These are phyloP conservation scores for Phyllotis vaccarum DNA, from an alignment of 2,797 vertebrate species.

Conservation along the genomic window DNA sequence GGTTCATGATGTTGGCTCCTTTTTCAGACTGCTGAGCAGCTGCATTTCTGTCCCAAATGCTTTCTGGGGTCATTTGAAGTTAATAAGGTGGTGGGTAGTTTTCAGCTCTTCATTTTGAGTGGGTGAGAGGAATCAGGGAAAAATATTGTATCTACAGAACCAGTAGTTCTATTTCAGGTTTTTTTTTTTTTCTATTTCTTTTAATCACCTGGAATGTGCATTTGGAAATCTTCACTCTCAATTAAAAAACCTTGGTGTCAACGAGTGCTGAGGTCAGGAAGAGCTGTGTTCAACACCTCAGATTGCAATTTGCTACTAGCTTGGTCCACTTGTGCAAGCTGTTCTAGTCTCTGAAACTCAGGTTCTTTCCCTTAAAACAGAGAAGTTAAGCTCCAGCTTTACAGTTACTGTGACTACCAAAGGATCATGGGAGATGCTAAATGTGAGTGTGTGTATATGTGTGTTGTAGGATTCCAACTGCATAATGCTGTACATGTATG, in stretches of 20 bases:
- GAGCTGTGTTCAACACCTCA: not conserved
- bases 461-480: not conserved
- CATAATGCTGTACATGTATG: not conserved
- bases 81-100: slow-evolving; percentile 27
- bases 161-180: not conserved
- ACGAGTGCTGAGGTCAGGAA: slow-evolving; percentile 10
- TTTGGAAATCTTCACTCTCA: slow-evolving; percentile 52
- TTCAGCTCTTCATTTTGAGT: slow-evolving; percentile 47
- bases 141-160: not conserved
- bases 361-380: slow-evolving; percentile 17
- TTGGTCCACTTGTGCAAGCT: not conserved
- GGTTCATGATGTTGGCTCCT: not conserved
- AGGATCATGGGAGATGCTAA: not conserved
- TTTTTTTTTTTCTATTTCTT: not conserved
- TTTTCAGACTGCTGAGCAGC: slow-evolving; percentile 38
- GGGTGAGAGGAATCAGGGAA: not conserved
- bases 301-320: not conserved
- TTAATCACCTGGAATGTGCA: slow-evolving; percentile 37
- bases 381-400: not conserved
- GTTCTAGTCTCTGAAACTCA: not conserved
- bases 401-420: not conserved
- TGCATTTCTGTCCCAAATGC: not conserved
- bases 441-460: not conserved
- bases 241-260: slow-evolving; percentile 40
- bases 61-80: slow-evolving; percentile 35